These are phyloP conservation scores for Sebastolobus alascanus DNA, from an alignment of 2,797 vertebrate species.

Conservation along the genomic window DNA sequence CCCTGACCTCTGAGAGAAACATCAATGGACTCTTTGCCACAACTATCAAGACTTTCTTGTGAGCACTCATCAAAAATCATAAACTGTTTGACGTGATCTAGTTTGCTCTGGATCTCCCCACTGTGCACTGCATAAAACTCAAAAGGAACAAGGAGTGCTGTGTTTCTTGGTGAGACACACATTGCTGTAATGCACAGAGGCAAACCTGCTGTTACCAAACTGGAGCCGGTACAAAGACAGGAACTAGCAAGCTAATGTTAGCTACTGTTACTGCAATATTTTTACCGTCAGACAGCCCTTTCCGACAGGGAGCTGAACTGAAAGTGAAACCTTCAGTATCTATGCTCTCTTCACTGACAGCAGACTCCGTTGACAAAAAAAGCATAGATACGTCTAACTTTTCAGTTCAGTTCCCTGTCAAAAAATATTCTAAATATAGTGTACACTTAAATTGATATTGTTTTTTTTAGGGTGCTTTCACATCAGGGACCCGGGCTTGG, in stretches of 20 bases:
- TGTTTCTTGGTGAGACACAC: constrained; percentile 19
- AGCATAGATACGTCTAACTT: neutral
- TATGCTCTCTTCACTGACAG: neutral
- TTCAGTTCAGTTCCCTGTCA: neutral
- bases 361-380: neutral
- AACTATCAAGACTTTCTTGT: constrained; percentile 14
- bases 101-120: neutral
- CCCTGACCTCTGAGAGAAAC: constrained; percentile 34
- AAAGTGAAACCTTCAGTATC: neutral
- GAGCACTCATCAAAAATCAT: neutral
- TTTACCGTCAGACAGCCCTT: neutral
- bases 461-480: neutral
- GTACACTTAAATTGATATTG: no score
- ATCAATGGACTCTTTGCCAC: constrained; percentile 4
- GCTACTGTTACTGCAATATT: neutral
- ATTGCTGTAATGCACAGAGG: neutral
- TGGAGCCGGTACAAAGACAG: neutral
- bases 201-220: neutral
- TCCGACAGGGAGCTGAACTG: neutral
- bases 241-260: neutral
- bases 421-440: neutral
- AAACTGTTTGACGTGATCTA: neutral
- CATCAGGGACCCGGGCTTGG: no score
- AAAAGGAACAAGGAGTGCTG: neutral
- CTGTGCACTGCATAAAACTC: constrained; percentile 13